Evolutionary conservation across 1,140 invertebrate species (phyloP).

Genomic region (Condylostylus longicornis): DNA sequence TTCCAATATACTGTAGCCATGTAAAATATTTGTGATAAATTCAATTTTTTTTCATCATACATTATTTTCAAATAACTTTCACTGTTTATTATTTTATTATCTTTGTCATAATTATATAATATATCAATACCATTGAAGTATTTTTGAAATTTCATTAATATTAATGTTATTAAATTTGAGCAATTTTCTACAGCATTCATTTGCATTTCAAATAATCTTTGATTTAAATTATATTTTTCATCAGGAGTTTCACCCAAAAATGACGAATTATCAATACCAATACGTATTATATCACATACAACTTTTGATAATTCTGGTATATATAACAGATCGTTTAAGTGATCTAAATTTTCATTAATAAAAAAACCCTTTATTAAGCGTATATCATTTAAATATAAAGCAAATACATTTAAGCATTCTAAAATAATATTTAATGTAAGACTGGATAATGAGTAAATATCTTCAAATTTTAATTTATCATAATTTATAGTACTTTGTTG

Average conservation of each 20-base stretch:
- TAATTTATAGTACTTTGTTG: neutral
- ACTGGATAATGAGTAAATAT: neutral
- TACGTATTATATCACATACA: conserved; percentile 29
- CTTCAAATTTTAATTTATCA: neutral
- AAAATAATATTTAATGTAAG: conserved; percentile 7
- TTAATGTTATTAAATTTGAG: too few relatives aligned
- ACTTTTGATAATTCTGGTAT: conserved; percentile 21
- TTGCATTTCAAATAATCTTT: conserved; percentile 22
- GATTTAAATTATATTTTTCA: conserved; percentile 19
- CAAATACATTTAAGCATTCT: conserved; percentile 26
- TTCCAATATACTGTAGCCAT: too few relatives aligned
- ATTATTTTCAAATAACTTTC: neutral
- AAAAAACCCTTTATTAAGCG: conserved; percentile 27
- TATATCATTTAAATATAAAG: conserved; percentile 27
- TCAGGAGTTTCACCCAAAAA: conserved; percentile 24
- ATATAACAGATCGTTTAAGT: conserved; percentile 22
- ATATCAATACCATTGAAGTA: too few relatives aligned
- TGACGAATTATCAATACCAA: conserved; percentile 27
- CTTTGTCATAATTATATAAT: neutral
- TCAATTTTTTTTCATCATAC: too few relatives aligned
- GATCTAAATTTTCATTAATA: conserved; percentile 26
- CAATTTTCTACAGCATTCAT: too few relatives aligned
- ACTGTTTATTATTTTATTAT: neutral
- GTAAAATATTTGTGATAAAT: neutral
- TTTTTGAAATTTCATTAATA: too few relatives aligned